A percentile compares a stretch with the other conserved stretches of the same genome.
Evolutionary conservation across 2,113 vertebrate species (phyloP).

Genomic region (Odontesthes bonariensis): DNA sequence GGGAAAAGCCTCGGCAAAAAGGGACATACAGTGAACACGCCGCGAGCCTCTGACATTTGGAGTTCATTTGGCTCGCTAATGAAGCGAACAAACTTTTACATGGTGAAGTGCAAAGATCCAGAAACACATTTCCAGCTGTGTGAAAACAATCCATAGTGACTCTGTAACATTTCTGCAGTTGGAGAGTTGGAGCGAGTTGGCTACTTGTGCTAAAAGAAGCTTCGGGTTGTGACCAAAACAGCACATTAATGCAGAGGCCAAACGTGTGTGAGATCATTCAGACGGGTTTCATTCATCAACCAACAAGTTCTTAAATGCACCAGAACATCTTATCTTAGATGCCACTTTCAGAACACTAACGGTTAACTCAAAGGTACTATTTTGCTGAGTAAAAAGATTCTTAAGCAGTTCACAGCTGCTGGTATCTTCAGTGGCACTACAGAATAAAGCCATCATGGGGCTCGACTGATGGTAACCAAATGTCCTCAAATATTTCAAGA

Average conservation of each 20-base stretch:
- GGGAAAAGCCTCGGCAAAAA: too few species aligned
- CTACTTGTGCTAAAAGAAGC: neutral
- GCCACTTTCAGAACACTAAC: neutral
- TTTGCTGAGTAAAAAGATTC: neutral
- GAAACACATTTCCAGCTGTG: conserved; percentile 5
- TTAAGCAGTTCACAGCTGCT: neutral
- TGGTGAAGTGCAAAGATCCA: conserved; percentile 32
- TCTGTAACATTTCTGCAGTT: conserved; percentile 2
- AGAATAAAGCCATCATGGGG: conserved; percentile 16
- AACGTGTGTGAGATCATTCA: too few species aligned
- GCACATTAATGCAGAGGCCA: too few species aligned
- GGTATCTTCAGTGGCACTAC: conserved; percentile 1
- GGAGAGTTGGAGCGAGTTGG: conserved; percentile 4
- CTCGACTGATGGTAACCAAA: too few species aligned
- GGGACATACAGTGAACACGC: neutral
- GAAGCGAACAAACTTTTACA: conserved; percentile 29
- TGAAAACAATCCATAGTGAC: neutral
- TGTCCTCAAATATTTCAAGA: conserved; percentile 20
- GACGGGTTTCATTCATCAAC: too few species aligned
- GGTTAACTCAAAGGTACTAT: neutral
- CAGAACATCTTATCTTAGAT: neutral
- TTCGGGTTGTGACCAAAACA: too few species aligned
- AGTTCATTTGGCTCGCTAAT: conserved; percentile 45
- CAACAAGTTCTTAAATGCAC: neutral
- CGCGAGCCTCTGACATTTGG: conserved; percentile 29